Percentiles rank a stretch among this genome's conserved stretches.
These are phyloP conservation scores for Mus spicilegus DNA, from an alignment of 2,113 vertebrate genomes.

Conservation along the genomic window DNA sequence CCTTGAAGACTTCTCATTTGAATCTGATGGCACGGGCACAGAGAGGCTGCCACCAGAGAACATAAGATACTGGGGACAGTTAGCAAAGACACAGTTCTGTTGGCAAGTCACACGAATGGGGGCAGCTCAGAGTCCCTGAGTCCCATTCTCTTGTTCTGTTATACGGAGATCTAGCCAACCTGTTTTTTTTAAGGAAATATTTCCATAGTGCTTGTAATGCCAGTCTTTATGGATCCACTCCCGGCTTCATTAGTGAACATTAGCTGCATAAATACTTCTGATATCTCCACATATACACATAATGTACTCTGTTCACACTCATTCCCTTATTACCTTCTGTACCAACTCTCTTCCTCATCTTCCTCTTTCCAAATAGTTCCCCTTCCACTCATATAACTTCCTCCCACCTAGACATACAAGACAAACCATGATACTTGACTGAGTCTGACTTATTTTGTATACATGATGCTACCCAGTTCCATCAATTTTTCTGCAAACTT, in stretches of 20 bases:
- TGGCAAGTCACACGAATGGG: not conserved
- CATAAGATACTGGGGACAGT: not conserved
- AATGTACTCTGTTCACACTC: not conserved
- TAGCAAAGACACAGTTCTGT: not conserved
- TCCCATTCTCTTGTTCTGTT: not conserved
- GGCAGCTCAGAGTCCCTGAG: not conserved
- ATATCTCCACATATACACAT: not conserved
- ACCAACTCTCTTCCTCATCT: not conserved
- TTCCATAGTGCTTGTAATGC: not conserved
- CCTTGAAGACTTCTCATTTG: not conserved
- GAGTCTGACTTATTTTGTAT: not conserved
- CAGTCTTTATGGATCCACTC: too few species aligned
- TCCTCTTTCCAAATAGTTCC: not conserved
- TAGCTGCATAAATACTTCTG: not conserved
- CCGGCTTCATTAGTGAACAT: not conserved
- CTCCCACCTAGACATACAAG: not conserved
- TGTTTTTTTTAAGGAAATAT: not conserved
- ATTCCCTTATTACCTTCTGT: not conserved
- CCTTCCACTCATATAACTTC: not conserved
- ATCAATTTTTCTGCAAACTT: not conserved
- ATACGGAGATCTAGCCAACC: not conserved
- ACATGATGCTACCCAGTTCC: not conserved
- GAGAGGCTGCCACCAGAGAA: not conserved
- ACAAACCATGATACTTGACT: not conserved
- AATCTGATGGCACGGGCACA: not conserved